Evolutionary conservation across 2,888 invertebrate species (phyloP).

Genomic region (Plagodis dolabraria): DNA sequence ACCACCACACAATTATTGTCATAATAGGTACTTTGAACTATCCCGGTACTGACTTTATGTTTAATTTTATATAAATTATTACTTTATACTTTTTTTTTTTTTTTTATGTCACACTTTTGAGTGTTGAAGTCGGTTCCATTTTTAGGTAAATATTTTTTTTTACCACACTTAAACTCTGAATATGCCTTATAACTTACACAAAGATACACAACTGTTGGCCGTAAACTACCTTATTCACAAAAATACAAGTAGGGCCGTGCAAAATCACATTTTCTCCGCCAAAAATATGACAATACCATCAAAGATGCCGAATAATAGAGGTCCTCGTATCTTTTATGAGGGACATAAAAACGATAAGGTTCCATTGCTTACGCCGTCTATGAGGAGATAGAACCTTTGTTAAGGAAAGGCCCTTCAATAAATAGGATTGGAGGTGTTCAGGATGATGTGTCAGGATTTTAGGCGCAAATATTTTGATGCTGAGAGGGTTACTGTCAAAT

Average conservation of each 20-base stretch:
- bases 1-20: too few relatives aligned
- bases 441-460: conserved; percentile 23
- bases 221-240: conserved; percentile 18
- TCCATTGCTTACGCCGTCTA: conserved; percentile 23
- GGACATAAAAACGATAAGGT: conserved; percentile 39
- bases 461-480: conserved; percentile 28
- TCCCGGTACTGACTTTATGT: too few relatives aligned
- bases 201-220: too few relatives aligned
- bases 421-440: conserved; percentile 28
- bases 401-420: conserved; percentile 22
- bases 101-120: too few relatives aligned
- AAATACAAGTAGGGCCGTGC: conserved; percentile 28
- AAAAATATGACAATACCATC: conserved; percentile 40
- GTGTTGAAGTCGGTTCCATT: too few relatives aligned
- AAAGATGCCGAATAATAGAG: conserved; percentile 33
- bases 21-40: too few relatives aligned
- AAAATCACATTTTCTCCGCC: conserved; percentile 31
- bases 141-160: too few relatives aligned
- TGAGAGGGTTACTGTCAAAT: not conserved
- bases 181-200: too few relatives aligned
- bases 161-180: too few relatives aligned
- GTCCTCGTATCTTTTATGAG: conserved; percentile 32
- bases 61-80: too few relatives aligned
- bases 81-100: too few relatives aligned
- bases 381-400: conserved; percentile 28